A percentile compares a stretch with the other conserved stretches of the same genome.
Evolutionary conservation across 2,113 vertebrate genomes (phyloP).

Genomic region (Excalfactoria chinensis): DNA sequence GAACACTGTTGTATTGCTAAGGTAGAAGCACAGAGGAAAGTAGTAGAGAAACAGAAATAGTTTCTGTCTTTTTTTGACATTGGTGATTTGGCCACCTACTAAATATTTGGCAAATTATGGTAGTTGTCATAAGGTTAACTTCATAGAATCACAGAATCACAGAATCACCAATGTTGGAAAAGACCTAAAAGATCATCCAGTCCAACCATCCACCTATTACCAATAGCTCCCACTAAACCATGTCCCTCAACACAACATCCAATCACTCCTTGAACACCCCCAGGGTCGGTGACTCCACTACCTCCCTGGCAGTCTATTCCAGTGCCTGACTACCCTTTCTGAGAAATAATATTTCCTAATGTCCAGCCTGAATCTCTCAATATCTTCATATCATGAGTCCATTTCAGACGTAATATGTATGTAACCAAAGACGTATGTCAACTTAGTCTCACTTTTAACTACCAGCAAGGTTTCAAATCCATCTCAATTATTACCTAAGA

Average conservation of each 20-base stretch:
- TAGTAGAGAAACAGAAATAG: neutral
- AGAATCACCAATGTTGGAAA: too few relatives aligned
- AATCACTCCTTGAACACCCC: too few relatives aligned
- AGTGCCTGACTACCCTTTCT: too few relatives aligned
- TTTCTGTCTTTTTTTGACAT: neutral
- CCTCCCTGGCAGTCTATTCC: too few relatives aligned
- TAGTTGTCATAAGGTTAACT: neutral
- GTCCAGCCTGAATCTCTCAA: too few relatives aligned
- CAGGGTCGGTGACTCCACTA: too few relatives aligned
- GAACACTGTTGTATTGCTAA: neutral
- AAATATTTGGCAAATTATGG: neutral
- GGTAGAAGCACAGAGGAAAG: neutral
- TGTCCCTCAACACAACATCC: too few relatives aligned
- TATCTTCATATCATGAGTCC: neutral
- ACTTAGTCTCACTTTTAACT: fast-evolving
- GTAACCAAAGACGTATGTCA: neutral
- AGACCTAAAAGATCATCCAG: too few relatives aligned
- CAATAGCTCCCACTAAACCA: too few relatives aligned
- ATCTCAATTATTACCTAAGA: neutral
- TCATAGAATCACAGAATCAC: neutral
- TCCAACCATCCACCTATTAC: too few relatives aligned
- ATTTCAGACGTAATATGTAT: neutral
- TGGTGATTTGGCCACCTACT: neutral
- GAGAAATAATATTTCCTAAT: too few relatives aligned
- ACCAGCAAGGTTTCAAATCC: neutral